Percentiles rank a stretch among this genome's conserved stretches.
phyloP scores from a whole-genome alignment of 2,888 invertebrate species.

The Entomobrya proxima region DNA sequence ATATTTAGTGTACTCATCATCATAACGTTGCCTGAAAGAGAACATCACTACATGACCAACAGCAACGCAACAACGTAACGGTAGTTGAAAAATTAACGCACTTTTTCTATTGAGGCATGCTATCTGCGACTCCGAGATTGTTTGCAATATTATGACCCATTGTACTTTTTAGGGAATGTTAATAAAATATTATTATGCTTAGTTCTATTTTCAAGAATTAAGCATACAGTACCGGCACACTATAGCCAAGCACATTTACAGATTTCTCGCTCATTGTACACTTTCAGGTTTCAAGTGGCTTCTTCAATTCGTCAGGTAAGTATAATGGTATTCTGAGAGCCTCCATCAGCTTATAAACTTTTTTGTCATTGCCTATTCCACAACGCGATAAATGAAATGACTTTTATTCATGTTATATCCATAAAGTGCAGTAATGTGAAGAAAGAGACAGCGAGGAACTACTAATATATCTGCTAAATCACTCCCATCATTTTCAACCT shows the following conservation, averaged over 20 bases:
- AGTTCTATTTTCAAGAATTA: conserved; percentile 19
- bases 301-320: conserved; percentile 5
- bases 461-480: conserved; percentile 37
- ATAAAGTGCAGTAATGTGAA: background rate
- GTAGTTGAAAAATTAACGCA: conserved; percentile 28
- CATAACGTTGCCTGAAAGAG: background rate
- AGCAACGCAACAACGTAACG: background rate
- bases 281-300: conserved; percentile 29
- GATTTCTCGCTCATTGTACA: background rate
- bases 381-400: conserved; percentile 10
- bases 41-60: background rate
- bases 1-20: conserved; percentile 2
- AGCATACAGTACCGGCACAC: background rate
- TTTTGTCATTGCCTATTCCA: background rate
- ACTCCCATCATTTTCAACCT: conserved; percentile 31
- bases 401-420: background rate
- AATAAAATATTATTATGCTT: conserved; percentile 37
- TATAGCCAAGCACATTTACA: background rate
- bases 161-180: conserved; percentile 37
- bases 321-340: too few relatives aligned
- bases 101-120: conserved; percentile 9
- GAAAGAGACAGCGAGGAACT: conserved; percentile 24
- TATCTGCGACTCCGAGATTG: background rate
- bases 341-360: background rate
- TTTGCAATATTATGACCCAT: conserved; percentile 5